Conservation (phyloP, 2,888 invertebrate genomes). For the Pterobdella sp. region DNA sequence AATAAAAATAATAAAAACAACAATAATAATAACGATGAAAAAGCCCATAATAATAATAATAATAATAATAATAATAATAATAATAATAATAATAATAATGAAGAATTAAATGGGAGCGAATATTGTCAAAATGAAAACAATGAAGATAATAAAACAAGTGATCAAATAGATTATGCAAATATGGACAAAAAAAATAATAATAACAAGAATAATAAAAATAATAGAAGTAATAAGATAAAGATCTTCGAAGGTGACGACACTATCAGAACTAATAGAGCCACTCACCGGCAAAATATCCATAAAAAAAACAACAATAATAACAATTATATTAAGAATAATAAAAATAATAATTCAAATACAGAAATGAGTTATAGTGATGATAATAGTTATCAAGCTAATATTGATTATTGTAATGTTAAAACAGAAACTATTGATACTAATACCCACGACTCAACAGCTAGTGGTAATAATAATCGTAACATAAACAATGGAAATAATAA, state of each 20-base stretch:
- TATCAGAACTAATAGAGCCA: neutral
- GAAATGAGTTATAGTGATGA: neutral
- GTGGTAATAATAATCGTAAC: neutral
- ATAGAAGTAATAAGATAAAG: neutral
- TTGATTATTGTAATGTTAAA: neutral
- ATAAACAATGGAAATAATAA: neutral
- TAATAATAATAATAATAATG: neutral
- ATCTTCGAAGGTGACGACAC: neutral
- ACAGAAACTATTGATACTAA: neutral
- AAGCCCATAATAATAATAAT: slow-evolving; percentile 72
- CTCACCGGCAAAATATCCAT: neutral
- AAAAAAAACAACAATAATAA: slow-evolving; percentile 9
- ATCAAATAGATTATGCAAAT: neutral
- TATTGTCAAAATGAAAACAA: neutral
- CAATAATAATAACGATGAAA: slow-evolving; percentile 77
- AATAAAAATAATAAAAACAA: neutral
- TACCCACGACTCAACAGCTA: neutral
- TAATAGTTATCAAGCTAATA: neutral
- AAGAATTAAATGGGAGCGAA: neutral
- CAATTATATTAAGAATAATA: slow-evolving; percentile 1
- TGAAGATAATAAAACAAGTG: slow-evolving; percentile 3
- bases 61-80: slow-evolving; percentile 37
- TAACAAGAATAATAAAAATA: slow-evolving; percentile 12
- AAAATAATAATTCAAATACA: neutral
- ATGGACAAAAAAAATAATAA: neutral